phyloP scores from a whole-genome alignment of 2,888 invertebrate species.

The Nomada flava region DNA sequence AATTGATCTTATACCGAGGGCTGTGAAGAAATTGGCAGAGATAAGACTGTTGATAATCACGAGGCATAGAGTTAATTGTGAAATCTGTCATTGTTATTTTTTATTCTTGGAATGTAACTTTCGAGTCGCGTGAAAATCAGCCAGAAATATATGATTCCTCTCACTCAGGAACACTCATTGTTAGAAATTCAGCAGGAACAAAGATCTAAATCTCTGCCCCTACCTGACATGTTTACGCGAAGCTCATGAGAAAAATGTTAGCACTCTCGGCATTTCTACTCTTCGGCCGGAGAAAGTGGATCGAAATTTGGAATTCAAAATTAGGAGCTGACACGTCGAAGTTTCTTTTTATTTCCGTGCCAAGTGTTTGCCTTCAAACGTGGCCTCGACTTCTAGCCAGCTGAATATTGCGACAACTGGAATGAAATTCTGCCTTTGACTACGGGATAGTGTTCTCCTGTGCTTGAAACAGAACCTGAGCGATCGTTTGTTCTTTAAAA shows the following conservation, averaged over 20 bases:
- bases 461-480: constrained; percentile 6
- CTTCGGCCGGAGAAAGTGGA: neutral
- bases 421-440: constrained; percentile 19
- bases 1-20: no score
- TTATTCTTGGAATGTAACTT: no score
- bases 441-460: constrained; percentile 9
- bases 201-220: no score
- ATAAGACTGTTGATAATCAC: no score
- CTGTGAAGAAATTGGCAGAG: no score
- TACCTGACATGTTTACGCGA: no score
- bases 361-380: constrained; percentile 21
- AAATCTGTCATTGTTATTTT: no score
- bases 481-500: neutral
- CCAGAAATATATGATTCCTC: no score
- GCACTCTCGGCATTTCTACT: neutral
- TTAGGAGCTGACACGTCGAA: neutral
- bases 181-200: no score
- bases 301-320: neutral
- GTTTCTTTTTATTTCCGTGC: neutral
- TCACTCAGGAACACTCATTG: no score
- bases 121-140: no score
- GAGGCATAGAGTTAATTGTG: no score
- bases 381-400: constrained; percentile 11
- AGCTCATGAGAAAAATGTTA: neutral
- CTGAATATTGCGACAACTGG: constrained; percentile 22